phyloP scores from a whole-genome alignment of 2,888 invertebrate genomes.

The Drosophila limbata region DNA sequence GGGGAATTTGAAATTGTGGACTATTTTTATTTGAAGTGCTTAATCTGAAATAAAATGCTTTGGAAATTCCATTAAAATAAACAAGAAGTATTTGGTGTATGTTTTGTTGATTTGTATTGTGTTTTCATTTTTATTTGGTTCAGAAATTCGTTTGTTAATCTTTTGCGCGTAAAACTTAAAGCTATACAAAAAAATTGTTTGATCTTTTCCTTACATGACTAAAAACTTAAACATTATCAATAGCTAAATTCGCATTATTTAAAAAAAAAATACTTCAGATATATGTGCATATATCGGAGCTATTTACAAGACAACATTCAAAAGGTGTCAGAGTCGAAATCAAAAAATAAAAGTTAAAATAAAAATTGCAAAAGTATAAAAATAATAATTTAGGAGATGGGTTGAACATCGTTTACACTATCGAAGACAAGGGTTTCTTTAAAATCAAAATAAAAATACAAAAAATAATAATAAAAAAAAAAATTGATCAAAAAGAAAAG shows the following conservation, averaged over 20 bases:
- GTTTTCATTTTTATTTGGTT: slow-evolving; percentile 60
- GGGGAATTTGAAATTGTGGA: slow-evolving; percentile 3
- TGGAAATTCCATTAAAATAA: slow-evolving; percentile 3
- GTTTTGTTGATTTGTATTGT: slow-evolving; percentile 18
- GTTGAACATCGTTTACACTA: slow-evolving; percentile 20
- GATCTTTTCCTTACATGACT: slow-evolving; percentile 59
- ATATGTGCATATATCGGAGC: slow-evolving; percentile 28
- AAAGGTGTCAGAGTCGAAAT: slow-evolving; percentile 1
- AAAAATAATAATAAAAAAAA: slow-evolving; percentile 15
- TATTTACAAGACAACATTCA: slow-evolving; percentile 51
- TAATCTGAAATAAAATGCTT: neutral
- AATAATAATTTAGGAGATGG: slow-evolving; percentile 16
- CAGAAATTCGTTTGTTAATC: slow-evolving; percentile 77
- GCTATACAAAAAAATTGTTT: slow-evolving; percentile 75
- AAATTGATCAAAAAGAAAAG: slow-evolving; percentile 21
- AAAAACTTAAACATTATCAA: slow-evolving; percentile 76
- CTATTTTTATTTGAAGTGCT: neutral
- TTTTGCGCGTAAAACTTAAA: slow-evolving; percentile 79
- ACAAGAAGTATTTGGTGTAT: neutral
- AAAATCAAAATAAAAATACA: slow-evolving; percentile 17
- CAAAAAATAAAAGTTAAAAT: slow-evolving; percentile 14
- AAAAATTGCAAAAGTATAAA: slow-evolving; percentile 15
- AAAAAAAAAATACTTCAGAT: slow-evolving; percentile 35
- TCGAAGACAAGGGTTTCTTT: slow-evolving; percentile 40
- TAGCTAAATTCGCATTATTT: slow-evolving; percentile 72